Conservation (phyloP, 1,140 invertebrate species). For the Mizuhopecten yessoensis region DNA sequence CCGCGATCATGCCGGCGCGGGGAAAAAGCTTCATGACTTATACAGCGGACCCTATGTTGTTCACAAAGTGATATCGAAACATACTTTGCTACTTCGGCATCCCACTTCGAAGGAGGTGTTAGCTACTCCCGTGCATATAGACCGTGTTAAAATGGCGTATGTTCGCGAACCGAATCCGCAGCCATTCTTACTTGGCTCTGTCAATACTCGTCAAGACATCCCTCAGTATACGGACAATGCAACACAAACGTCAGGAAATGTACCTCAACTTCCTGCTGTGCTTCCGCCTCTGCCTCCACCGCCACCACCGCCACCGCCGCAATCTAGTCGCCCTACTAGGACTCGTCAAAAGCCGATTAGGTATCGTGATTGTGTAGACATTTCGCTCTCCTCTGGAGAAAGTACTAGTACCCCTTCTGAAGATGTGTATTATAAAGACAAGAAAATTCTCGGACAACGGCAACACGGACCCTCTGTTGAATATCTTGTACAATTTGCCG, state of each 20-base stretch:
- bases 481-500: conserved; percentile 29
- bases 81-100: conserved; percentile 43
- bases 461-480: neutral
- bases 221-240: neutral
- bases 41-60: conserved; percentile 55
- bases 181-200: neutral
- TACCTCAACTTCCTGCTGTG: neutral
- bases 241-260: neutral
- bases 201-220: neutral
- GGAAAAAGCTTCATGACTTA: conserved; percentile 53
- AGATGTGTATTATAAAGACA: neutral
- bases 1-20: neutral
- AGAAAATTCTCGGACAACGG: neutral
- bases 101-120: conserved; percentile 28
- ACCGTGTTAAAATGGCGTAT: conserved; percentile 50
- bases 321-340: neutral
- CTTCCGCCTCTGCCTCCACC: neutral
- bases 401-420: neutral
- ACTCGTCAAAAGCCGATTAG: neutral
- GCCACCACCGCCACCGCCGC: neutral
- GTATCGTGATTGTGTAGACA: neutral
- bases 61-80: neutral
- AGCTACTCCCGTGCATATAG: conserved; percentile 43
- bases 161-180: conserved; percentile 51
- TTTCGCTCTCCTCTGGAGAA: neutral